A percentile compares a stretch with the other conserved stretches of the same genome.
Evolutionary conservation across 2,113 vertebrate genomes (phyloP).

Genomic region (Calonectris borealis): DNA sequence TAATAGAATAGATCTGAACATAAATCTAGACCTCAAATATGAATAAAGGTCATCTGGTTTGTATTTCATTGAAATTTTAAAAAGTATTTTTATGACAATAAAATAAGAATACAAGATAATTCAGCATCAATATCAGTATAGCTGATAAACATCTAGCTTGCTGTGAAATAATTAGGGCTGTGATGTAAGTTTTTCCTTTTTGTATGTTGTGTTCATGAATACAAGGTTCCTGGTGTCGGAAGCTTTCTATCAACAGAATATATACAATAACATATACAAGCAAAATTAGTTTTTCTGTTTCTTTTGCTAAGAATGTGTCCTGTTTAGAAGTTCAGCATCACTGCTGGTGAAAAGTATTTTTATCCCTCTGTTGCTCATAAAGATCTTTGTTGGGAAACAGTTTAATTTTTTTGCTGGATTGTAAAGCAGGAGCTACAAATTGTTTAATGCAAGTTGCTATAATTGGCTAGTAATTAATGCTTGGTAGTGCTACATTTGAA

Average conservation of each 20-base stretch:
- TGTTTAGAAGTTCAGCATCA: not conserved
- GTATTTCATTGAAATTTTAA: not conserved
- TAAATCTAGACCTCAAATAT: not conserved
- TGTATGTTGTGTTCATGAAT: not conserved
- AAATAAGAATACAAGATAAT: not conserved
- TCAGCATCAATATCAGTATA: not conserved
- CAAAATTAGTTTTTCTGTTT: not conserved
- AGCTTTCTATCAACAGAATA: not conserved
- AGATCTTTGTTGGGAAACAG: not conserved
- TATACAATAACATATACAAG: not conserved
- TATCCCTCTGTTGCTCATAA: not conserved
- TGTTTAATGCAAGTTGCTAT: not conserved
- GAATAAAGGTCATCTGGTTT: not conserved
- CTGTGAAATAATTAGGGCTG: not conserved
- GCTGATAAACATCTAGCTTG: not conserved
- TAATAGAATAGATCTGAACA: not conserved
- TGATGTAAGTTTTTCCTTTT: not conserved
- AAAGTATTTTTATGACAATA: not conserved
- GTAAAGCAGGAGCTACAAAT: not conserved
- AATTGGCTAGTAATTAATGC: not conserved
- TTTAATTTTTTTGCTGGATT: not conserved
- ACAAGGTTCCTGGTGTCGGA: not conserved
- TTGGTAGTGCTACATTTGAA: not conserved
- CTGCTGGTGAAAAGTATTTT: not conserved
- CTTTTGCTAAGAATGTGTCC: not conserved